Conservation (phyloP, 2,113 vertebrate species). For the Lagenorhynchus albirostris region DNA sequence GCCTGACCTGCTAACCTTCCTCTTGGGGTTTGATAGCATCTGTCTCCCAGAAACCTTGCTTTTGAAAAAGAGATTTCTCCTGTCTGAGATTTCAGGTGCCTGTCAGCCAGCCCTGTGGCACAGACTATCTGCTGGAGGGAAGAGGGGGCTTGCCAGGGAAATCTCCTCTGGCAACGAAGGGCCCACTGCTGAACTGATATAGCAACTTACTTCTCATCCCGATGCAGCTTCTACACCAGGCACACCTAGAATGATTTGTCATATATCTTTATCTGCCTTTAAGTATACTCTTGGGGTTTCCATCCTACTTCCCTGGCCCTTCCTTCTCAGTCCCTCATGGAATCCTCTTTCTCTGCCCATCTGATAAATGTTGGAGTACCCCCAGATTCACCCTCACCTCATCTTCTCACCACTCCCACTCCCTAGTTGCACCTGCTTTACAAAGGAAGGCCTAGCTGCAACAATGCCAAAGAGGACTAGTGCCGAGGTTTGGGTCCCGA, state of each 20-base stretch:
- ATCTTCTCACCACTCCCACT: neutral
- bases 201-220: neutral
- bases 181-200: neutral
- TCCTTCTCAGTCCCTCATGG: neutral
- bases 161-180: neutral
- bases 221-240: neutral
- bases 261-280: neutral
- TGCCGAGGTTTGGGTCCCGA: neutral
- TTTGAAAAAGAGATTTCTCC: constrained; percentile 10
- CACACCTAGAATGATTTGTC: neutral
- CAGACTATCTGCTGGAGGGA: neutral
- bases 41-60: neutral
- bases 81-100: neutral
- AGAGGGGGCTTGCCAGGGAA: neutral
- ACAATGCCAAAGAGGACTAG: neutral
- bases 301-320: neutral
- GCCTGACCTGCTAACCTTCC: neutral
- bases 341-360: neutral
- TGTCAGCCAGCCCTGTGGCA: neutral
- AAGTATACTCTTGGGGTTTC: neutral
- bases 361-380: neutral
- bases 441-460: neutral
- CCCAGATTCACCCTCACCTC: neutral
- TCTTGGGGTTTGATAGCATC: neutral
- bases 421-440: neutral